Evolutionary conservation across 2,888 invertebrate species (phyloP), one percentile per base, ranked within the genome.

Genomic region (Diplolepis rosae): DNA sequence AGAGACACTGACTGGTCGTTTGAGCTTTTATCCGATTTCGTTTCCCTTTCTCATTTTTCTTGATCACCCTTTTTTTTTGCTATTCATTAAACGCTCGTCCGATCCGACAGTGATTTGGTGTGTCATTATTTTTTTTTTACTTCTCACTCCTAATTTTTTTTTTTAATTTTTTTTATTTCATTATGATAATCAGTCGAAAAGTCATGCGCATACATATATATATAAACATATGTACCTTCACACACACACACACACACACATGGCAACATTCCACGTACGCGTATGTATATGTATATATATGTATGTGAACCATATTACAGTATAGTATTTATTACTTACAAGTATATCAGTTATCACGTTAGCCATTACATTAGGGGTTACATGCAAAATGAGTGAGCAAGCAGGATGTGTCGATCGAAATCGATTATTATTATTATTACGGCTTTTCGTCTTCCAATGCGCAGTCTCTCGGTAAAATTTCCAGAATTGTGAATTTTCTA

Each of bases 121-220:
- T 71, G 71, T 73, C 69, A 68, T 69, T 67, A 50, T 50, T 68
- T 69, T 51, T 30, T 65, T 71, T 67, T 54, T 56, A 70, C 68
- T 68, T 24, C 24, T 42, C 27, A 22, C 22, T 28, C 7, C 9
- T 30, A 48, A 48, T 28, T 11, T 24, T 61, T 61, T 5, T 66
- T 67, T 68, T 39, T 74, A 66, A 65, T 54, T 66, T 56, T 54
- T 65, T 66, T 54, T 71, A 74, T 76, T 75, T 79, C 79, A 76
- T 85, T 85, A 86, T 77, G 82, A 81, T 88, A 87, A 86, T 88
- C 88, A 88, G 88, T 88, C 88, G 82, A 85, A 85, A 86, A 87
- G 86, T 87, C 87, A 87, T 85, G 80, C 84, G 79, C 82, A 77
- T 84, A 84, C 80, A 80, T 78, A 78, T 81, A 79, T 77, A 79